phyloP scores from a whole-genome alignment of 2,113 vertebrate species.

The Sebastes fasciatus region DNA sequence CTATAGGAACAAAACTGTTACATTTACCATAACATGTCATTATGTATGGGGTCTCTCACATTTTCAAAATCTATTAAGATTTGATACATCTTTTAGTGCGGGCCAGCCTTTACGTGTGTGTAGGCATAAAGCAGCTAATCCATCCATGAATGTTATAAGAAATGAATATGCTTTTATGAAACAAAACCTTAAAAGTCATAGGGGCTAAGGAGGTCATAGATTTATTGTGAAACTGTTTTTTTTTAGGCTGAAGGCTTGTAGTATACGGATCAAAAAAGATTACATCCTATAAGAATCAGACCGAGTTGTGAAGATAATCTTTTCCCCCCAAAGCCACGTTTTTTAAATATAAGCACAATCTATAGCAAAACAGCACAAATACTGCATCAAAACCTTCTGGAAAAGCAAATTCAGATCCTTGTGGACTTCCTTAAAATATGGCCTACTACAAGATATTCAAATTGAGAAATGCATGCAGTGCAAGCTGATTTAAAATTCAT shows the following conservation, averaged over 20 bases:
- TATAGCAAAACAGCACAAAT: background rate
- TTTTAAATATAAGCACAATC: background rate
- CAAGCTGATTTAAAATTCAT: conserved; percentile 13
- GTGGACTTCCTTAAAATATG: background rate
- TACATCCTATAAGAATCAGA: background rate
- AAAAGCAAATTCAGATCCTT: background rate
- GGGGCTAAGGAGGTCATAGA: background rate
- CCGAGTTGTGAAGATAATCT: background rate
- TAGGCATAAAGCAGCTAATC: background rate
- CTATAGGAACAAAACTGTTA: too few species aligned
- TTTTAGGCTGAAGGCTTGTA: too few species aligned
- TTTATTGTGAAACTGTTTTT: background rate
- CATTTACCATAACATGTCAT: too few species aligned
- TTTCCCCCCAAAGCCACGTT: background rate
- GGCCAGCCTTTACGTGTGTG: background rate
- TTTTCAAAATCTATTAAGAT: too few species aligned
- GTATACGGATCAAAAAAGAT: background rate
- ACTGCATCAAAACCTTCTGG: background rate
- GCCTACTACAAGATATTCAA: background rate
- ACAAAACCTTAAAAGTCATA: background rate
- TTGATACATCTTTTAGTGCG: background rate
- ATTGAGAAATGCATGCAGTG: background rate
- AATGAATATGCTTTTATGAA: background rate
- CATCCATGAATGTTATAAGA: background rate
- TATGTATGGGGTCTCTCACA: too few species aligned